Percentiles rank a stretch among this genome's conserved stretches.
phyloP scores from a whole-genome alignment of 2,888 invertebrate species.

The Papilio protenor region DNA sequence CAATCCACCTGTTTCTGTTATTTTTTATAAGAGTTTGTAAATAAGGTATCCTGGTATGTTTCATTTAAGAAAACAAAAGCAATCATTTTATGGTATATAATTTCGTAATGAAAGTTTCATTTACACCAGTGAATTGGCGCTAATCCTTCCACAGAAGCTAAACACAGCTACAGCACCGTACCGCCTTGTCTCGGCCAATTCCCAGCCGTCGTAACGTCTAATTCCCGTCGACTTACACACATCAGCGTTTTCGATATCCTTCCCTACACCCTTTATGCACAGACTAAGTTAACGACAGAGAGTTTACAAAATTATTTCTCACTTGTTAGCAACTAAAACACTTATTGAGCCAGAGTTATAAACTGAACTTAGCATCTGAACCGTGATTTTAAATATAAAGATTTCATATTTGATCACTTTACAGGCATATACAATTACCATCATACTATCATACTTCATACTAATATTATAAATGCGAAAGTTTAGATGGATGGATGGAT shows the following conservation, averaged over 20 bases:
- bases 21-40: background rate
- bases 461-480: no score
- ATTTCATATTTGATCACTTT: no score
- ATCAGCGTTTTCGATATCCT: conserved; percentile 84
- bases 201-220: conserved; percentile 84
- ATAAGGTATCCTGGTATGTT: no score
- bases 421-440: no score
- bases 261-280: conserved; percentile 71
- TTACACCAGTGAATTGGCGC: background rate
- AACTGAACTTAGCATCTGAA: background rate
- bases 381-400: no score
- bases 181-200: conserved; percentile 71
- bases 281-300: conserved; percentile 58
- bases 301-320: background rate
- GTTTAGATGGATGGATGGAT: no score
- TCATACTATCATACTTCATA: no score
- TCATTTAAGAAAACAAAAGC: background rate
- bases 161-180: conserved; percentile 39
- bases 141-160: conserved; percentile 49
- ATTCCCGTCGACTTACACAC: conserved; percentile 84
- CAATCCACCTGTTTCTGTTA: background rate
- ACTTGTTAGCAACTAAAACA: background rate
- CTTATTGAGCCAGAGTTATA: background rate
- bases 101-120: background rate
- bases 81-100: background rate